Percentiles rank a stretch among this genome's conserved stretches.
These are phyloP conservation scores for Tridacna gigas DNA, from an alignment of 2,888 invertebrate genomes.

Conservation along the genomic window DNA sequence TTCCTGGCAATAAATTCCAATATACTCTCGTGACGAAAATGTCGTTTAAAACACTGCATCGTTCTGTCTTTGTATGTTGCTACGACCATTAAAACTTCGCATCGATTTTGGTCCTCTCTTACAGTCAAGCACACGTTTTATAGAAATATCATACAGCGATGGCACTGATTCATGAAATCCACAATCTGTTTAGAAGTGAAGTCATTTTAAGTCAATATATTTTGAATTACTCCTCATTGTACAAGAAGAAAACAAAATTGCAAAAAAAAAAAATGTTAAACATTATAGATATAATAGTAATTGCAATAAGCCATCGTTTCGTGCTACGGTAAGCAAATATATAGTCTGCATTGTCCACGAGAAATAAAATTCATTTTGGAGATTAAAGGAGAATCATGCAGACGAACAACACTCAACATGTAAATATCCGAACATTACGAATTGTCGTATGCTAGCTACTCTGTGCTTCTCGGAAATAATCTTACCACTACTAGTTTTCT, in stretches of 20 bases:
- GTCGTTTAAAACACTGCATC: constrained; percentile 14
- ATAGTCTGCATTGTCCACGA: background rate
- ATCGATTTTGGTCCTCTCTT: constrained; percentile 9
- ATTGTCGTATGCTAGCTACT: constrained; percentile 8
- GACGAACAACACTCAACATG: background rate
- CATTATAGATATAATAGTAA: too few relatives aligned
- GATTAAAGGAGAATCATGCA: background rate
- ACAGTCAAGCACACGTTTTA: background rate
- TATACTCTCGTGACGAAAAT: constrained; percentile 1
- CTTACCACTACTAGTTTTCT: constrained; percentile 11
- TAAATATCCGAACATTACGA: background rate
- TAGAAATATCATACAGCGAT: too few relatives aligned
- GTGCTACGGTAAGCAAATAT: too few relatives aligned
- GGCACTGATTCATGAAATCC: background rate
- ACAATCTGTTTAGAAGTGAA: background rate
- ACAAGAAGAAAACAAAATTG: background rate
- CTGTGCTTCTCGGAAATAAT: constrained; percentile 6
- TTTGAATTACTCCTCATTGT: background rate
- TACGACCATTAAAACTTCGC: constrained; percentile 6
- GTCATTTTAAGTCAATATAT: too few relatives aligned
- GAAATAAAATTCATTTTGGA: too few relatives aligned
- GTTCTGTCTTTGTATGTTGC: background rate
- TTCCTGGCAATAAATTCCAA: constrained; percentile 23
- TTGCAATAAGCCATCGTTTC: too few relatives aligned
- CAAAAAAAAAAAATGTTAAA: too few relatives aligned